Conservation (phyloP, 2,113 vertebrate species). For the Microtus montanus region DNA sequence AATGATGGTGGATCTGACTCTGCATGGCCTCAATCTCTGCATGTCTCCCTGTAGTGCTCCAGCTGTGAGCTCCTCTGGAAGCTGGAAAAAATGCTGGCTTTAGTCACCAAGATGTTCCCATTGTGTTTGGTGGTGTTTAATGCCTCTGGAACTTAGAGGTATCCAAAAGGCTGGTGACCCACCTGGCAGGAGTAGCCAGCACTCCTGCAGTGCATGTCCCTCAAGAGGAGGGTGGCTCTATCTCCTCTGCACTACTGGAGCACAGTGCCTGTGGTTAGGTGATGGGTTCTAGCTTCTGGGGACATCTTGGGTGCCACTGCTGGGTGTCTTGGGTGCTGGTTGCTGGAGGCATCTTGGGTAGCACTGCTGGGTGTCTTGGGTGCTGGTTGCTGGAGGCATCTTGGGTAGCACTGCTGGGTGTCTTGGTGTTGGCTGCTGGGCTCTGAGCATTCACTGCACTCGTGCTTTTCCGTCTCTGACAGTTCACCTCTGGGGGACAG, state of each 20-base stretch:
- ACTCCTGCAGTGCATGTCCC: background rate
- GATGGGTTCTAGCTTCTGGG: background rate
- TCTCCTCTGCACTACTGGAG: background rate
- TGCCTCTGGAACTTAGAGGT: background rate
- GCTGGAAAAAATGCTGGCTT: background rate
- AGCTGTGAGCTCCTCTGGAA: background rate
- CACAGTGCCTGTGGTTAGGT: background rate
- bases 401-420: background rate
- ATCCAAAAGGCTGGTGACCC: background rate
- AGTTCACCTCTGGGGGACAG: constrained; percentile 98
- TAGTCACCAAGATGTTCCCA: background rate
- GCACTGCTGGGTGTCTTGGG: background rate
- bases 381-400: constrained; percentile 54
- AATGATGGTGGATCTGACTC: background rate
- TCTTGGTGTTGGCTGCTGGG: constrained; percentile 65
- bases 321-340: background rate
- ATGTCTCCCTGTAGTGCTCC: constrained; percentile 45
- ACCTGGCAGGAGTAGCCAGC: constrained; percentile 19
- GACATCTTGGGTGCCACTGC: background rate
- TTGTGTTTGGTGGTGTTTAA: background rate
- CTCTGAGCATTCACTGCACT: constrained; percentile 86
- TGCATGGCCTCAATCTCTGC: constrained; percentile 12
- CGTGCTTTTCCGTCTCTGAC: constrained; percentile 88
- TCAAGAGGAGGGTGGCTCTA: background rate
- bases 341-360: background rate